Percentiles rank a stretch among this genome's conserved stretches.
These are phyloP conservation scores for Muraenolepis orangiensis DNA, from an alignment of 2,797 vertebrate species.

Conservation along the genomic window DNA sequence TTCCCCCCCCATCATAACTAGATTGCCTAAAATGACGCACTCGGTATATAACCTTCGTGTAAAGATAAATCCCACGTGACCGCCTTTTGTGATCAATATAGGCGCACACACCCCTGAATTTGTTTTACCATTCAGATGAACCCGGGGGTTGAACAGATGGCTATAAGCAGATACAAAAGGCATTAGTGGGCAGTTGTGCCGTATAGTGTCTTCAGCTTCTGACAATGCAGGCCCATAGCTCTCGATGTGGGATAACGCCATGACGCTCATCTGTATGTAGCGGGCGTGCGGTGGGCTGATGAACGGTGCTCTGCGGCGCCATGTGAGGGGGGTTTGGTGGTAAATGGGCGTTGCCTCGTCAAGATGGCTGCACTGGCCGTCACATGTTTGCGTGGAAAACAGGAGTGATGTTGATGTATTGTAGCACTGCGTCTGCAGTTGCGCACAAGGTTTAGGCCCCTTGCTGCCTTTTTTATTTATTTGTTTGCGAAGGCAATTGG, in stretches of 20 bases:
- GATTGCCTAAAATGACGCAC: not conserved
- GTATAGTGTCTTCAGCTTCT: not conserved
- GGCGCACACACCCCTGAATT: not conserved
- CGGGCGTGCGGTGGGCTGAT: constrained; percentile 20
- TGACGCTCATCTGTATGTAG: not conserved
- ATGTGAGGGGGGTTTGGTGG: constrained; percentile 67
- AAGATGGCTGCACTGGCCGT: constrained; percentile 67
- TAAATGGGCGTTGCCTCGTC: constrained; percentile 76
- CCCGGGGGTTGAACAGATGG: not conserved
- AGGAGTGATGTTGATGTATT: not conserved
- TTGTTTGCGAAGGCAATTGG: not conserved
- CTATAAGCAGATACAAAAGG: not conserved
- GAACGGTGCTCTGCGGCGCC: constrained; percentile 35
- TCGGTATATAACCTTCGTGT: not conserved
- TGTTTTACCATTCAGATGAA: not conserved
- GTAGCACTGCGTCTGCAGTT: not conserved
- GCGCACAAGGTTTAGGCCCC: not conserved
- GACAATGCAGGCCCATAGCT: not conserved
- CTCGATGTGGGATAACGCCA: not conserved
- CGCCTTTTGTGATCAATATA: not conserved
- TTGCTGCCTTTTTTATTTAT: not conserved
- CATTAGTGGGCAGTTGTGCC: not conserved
- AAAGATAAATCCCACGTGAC: not conserved
- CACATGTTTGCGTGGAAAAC: constrained; percentile 38
- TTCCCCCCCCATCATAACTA: not conserved